These are phyloP conservation scores for Trissolcus japonicus DNA, from an alignment of 2,888 invertebrate genomes.

Conservation along the genomic window DNA sequence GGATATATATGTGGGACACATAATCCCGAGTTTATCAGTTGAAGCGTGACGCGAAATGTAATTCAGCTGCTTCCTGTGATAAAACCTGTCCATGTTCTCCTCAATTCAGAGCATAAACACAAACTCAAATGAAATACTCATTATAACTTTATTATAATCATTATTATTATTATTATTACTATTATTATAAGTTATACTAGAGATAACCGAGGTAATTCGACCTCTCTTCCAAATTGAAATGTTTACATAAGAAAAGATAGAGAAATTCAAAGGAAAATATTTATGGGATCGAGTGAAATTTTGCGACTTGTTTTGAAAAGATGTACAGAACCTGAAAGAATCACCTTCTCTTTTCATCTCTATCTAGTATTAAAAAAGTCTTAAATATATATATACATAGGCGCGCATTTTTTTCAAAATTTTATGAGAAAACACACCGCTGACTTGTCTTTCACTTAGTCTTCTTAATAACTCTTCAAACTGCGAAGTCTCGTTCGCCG, in stretches of 20 bases:
- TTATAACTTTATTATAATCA: too few species aligned
- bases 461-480: conserved; percentile 44
- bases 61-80: conserved; percentile 36
- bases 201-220: too few species aligned
- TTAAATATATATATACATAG: background rate
- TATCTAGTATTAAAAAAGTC: conserved; percentile 1
- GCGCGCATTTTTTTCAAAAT: background rate
- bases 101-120: conserved; percentile 7
- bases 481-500: conserved; percentile 6
- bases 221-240: too few species aligned
- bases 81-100: conserved; percentile 27
- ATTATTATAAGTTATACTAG: too few species aligned
- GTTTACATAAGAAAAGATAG: too few species aligned
- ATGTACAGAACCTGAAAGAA: too few species aligned
- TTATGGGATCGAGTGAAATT: too few species aligned
- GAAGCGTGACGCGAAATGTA: conserved; percentile 55
- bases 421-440: conserved; percentile 23
- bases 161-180: too few species aligned
- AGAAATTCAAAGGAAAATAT: too few species aligned
- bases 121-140: too few species aligned
- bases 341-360: too few species aligned
- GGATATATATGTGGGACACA: conserved; percentile 44
- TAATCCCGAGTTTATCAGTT: conserved; percentile 54
- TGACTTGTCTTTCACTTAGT: conserved; percentile 30
- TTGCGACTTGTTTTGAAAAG: too few species aligned